phyloP scores from a whole-genome alignment of 2,113 vertebrate species.

The Aegithalos caudatus region DNA sequence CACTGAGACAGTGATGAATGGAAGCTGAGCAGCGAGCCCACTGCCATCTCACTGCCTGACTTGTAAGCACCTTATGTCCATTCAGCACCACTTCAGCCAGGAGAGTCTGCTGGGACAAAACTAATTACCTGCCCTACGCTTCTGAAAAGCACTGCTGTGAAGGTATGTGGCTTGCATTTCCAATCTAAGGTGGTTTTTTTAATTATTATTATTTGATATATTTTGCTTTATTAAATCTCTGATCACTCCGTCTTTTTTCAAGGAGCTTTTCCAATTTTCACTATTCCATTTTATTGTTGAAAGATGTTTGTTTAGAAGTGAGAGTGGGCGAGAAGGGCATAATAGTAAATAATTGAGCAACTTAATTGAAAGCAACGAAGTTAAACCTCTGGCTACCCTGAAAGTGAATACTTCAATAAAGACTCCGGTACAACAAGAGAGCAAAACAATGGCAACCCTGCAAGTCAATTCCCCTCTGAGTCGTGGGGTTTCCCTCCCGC shows the following conservation, averaged over 20 bases:
- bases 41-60: background rate
- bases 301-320: background rate
- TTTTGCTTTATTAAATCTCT: background rate
- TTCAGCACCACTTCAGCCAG: background rate
- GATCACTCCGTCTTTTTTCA: background rate
- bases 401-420: background rate
- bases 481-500: background rate
- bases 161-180: background rate
- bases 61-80: background rate
- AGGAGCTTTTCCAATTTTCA: background rate
- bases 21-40: background rate
- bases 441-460: background rate
- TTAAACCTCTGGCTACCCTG: background rate
- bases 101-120: background rate
- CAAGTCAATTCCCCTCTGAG: background rate
- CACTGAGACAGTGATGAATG: background rate
- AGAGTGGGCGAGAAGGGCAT: background rate
- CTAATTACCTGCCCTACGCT: background rate
- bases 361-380: background rate
- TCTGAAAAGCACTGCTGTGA: background rate
- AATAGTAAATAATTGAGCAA: background rate
- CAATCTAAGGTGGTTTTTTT: background rate
- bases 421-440: background rate
- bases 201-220: background rate
- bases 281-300: background rate